Evolutionary conservation across 2,888 invertebrate species (phyloP).

Genomic region (Ypsolopha scabrella): DNA sequence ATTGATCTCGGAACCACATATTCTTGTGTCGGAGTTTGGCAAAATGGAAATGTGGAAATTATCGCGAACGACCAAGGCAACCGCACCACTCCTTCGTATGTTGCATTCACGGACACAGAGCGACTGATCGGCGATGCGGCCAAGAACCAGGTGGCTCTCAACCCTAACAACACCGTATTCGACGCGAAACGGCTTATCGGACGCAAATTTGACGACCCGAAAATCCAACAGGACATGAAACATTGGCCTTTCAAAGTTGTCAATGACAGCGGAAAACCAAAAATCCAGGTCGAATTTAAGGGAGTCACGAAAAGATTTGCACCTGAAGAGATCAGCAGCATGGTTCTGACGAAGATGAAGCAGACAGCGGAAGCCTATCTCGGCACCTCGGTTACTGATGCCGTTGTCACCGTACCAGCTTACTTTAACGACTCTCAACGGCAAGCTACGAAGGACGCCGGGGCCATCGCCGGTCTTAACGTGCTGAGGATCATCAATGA

Average conservation of each 20-base stretch:
- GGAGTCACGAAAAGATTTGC: constrained; percentile 74
- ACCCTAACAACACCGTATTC: too few relatives aligned
- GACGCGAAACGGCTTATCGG: constrained; percentile 63
- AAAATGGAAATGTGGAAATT: too few relatives aligned
- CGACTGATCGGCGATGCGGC: too few relatives aligned
- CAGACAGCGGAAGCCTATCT: constrained; percentile 72
- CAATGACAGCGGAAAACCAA: constrained; percentile 74
- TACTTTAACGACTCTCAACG: too few relatives aligned
- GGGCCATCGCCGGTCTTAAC: constrained; percentile 79
- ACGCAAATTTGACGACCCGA: constrained; percentile 79
- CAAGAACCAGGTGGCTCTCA: too few relatives aligned
- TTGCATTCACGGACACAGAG: constrained; percentile 81
- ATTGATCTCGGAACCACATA: too few relatives aligned
- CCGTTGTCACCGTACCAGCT: constrained; percentile 85
- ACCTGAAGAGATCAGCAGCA: constrained; percentile 79
- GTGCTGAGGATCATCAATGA: constrained; percentile 87
- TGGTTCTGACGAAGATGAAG: constrained; percentile 64
- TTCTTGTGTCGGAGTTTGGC: too few relatives aligned
- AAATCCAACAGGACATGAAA: constrained; percentile 83
- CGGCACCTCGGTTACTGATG: constrained; percentile 74
- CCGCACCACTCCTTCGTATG: constrained; percentile 88
- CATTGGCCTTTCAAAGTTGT: constrained; percentile 86
- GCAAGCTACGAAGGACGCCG: constrained; percentile 74
- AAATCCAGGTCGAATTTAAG: constrained; percentile 76
- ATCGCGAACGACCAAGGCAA: constrained; percentile 81